Conservation (phyloP, 1,140 invertebrate genomes). For the Bacillus rossius region DNA sequence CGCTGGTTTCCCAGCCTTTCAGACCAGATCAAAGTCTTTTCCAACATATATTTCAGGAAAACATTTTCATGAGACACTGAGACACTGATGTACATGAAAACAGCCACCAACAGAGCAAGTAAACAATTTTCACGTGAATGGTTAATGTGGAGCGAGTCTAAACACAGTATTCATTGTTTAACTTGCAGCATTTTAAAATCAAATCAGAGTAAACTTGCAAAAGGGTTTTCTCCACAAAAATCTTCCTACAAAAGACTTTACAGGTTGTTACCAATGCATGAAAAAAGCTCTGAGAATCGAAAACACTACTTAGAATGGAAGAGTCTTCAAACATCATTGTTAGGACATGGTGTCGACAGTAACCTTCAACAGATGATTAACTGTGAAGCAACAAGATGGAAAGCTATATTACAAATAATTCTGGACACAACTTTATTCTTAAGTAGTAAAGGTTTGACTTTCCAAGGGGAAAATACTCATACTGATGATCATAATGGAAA, state of each 20-base stretch:
- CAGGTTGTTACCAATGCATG: constrained; percentile 6
- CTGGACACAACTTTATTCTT: too few species aligned
- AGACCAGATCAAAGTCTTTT: background rate
- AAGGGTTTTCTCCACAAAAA: constrained; percentile 4
- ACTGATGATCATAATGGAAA: constrained; percentile 9
- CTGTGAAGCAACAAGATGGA: constrained; percentile 1
- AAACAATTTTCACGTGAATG: constrained; percentile 6
- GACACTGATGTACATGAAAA: constrained; percentile 13
- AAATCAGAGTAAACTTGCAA: constrained; percentile 8
- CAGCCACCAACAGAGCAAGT: background rate
- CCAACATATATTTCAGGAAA: constrained; percentile 2
- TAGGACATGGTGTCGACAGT: too few species aligned
- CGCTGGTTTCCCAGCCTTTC: too few species aligned
- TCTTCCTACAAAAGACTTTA: constrained; percentile 3
- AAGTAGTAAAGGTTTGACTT: background rate
- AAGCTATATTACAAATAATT: constrained; percentile 6
- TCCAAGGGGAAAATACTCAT: background rate
- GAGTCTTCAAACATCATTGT: too few species aligned
- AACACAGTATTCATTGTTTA: constrained; percentile 9
- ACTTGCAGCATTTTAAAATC: constrained; percentile 8
- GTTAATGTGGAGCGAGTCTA: constrained; percentile 12
- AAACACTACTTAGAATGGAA: background rate
- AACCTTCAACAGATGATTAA: too few species aligned
- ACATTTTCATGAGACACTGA: constrained; percentile 10
- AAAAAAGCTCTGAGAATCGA: background rate